Evolutionary conservation across 2,797 vertebrate genomes (phyloP), one percentile per base, ranked within the genome.

Genomic region (Otus scops): DNA sequence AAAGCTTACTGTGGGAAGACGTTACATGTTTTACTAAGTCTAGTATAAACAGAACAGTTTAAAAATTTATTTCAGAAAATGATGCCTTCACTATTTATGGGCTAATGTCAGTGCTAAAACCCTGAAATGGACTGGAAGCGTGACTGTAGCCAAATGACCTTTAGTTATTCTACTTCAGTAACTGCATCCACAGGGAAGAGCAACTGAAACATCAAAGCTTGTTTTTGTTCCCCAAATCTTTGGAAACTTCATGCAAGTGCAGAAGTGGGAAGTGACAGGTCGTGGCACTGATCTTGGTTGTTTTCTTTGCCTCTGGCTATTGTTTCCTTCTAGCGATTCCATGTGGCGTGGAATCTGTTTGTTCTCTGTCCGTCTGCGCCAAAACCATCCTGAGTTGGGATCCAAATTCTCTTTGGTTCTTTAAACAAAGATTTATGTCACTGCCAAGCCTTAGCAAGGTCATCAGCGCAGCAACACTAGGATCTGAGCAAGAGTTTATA

Each of bases 51-150:
- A 90, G 88, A 83, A 61, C 38, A 43, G 83, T 70, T 95, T 84
- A 88, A 93, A 97, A 90, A 86, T 95, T 85, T 93, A 93, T 94
- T 90, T 95, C 88, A 50, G 76, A 75, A 90, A 94, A 79, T 81
- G 65, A 76, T 90, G 80, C 73, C 88, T 86, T 84, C 60, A 39
- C 51, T 93, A 36, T 96, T 91, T 94, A 91, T 64, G 81, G 92
- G 85, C 92, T 88, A 47, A 75, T 89, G 91, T 81, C 81, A 92
- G 92, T 89, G 91, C 85, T 96, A 92, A 94, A 94, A 43, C 74
- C 77, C 92, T 85, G 92, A 34, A 76, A 88, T 81, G 94, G 92
- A 70, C 94, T 95, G 86, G 94, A 79, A 92, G 85, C 64, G 30
- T 65, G 48, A 88, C 80, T 84, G 88, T 43, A 53, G 74, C 85